Evolutionary conservation across 64 coral and sea anemone species (phyloP).

Genomic region (Montipora capricornis): DNA sequence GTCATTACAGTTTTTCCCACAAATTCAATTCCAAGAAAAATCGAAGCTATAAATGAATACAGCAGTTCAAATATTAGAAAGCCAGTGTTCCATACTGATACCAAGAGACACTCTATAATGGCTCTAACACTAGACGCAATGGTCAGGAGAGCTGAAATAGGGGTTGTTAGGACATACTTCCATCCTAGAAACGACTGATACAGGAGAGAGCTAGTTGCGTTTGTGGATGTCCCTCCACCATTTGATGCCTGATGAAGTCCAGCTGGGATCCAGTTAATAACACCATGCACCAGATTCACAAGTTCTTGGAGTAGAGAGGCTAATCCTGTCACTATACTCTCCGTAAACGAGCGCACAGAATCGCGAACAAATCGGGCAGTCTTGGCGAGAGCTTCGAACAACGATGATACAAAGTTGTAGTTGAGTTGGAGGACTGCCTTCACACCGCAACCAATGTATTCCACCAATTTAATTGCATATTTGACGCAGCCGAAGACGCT

Average conservation of each 20-base stretch:
- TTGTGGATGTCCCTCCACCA: slow-evolving; percentile 19
- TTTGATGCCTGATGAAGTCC: slow-evolving; percentile 49
- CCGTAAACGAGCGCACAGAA: slow-evolving; percentile 12
- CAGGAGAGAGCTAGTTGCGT: slow-evolving; percentile 52
- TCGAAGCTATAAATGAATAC: slow-evolving; percentile 29
- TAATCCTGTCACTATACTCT: slow-evolving; percentile 24
- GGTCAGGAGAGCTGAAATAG: slow-evolving; percentile 55
- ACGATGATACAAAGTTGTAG: slow-evolving; percentile 80
- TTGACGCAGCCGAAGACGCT: slow-evolving; percentile 46
- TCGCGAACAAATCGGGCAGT: slow-evolving; percentile 18
- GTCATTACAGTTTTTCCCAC: slow-evolving; percentile 37
- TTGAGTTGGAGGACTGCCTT: slow-evolving; percentile 70
- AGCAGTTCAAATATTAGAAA: slow-evolving; percentile 42
- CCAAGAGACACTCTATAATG: slow-evolving; percentile 38
- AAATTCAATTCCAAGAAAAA: slow-evolving; percentile 59
- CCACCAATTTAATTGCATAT: slow-evolving; percentile 64
- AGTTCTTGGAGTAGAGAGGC: slow-evolving; percentile 42
- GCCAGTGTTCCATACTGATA: slow-evolving; percentile 54
- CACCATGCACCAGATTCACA: slow-evolving; percentile 30
- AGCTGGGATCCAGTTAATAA: slow-evolving; percentile 54
- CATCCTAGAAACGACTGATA: slow-evolving; percentile 63
- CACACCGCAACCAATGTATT: slow-evolving; percentile 71
- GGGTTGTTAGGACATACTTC: slow-evolving; percentile 56
- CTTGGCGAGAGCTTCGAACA: slow-evolving; percentile 19
- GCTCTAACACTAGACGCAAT: slow-evolving; percentile 43